phyloP scores from a whole-genome alignment of 2,888 invertebrate species.

The Eupithecia dodoneata region DNA sequence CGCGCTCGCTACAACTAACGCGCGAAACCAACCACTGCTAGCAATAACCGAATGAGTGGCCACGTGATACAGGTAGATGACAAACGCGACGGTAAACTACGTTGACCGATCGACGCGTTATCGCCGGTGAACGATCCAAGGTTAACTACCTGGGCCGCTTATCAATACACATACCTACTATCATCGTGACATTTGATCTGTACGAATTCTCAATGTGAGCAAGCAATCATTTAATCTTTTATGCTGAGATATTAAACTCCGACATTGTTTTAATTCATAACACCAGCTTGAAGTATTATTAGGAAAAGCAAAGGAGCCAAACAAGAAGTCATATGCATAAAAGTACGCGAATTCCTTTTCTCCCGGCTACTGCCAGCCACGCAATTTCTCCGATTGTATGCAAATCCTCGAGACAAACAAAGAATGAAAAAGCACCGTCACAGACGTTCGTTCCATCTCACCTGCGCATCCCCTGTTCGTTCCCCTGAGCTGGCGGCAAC shows the following conservation, averaged over 20 bases:
- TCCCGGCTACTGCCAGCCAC: slow-evolving; percentile 66
- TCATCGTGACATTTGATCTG: slow-evolving; percentile 31
- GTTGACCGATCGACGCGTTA: slow-evolving; percentile 62
- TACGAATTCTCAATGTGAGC: slow-evolving; percentile 11
- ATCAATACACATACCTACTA: slow-evolving; percentile 30
- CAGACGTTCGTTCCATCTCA: slow-evolving; percentile 71
- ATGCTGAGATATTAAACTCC: background rate
- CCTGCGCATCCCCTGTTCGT: slow-evolving; percentile 65
- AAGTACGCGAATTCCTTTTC: slow-evolving; percentile 72
- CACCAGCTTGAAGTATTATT: slow-evolving; percentile 41
- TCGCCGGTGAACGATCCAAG: slow-evolving; percentile 62
- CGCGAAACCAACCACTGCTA: slow-evolving; percentile 68
- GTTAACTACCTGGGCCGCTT: slow-evolving; percentile 45
- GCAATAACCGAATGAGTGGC: slow-evolving; percentile 74
- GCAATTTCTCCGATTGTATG: slow-evolving; percentile 82
- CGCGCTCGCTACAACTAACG: slow-evolving; percentile 76
- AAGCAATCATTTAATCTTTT: background rate
- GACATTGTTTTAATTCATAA: slow-evolving; percentile 15
- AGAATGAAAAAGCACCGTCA: slow-evolving; percentile 78
- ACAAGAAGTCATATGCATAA: slow-evolving; percentile 66
- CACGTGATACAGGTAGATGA: slow-evolving; percentile 81
- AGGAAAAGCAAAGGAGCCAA: slow-evolving; percentile 53
- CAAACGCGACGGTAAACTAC: slow-evolving; percentile 70
- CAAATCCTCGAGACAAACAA: slow-evolving; percentile 80
- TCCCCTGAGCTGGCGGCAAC: slow-evolving; percentile 59